These are phyloP conservation scores for Cyanoderma ruficeps DNA, from an alignment of 2,113 vertebrate species.

Conservation along the genomic window DNA sequence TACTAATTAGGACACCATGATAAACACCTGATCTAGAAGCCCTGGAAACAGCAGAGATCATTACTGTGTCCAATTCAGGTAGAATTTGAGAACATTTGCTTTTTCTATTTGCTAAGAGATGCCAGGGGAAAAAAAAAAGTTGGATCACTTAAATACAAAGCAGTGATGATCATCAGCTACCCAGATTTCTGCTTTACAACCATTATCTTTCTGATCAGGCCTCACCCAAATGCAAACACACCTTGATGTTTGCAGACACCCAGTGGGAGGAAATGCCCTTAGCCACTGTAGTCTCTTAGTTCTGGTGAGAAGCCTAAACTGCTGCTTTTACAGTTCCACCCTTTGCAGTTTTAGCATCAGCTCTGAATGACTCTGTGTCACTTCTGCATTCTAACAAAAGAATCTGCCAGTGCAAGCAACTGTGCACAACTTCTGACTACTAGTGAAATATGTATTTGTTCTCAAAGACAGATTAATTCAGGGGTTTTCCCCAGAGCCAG, in stretches of 20 bases:
- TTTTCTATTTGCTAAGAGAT: neutral
- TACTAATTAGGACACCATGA: neutral
- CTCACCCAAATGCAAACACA: neutral
- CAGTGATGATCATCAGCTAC: neutral
- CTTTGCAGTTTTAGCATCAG: neutral
- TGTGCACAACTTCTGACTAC: neutral
- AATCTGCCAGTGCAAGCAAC: constrained; percentile 25
- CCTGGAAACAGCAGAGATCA: neutral
- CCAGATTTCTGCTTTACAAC: neutral
- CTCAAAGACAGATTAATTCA: neutral
- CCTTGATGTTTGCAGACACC: neutral
- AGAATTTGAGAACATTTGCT: neutral
- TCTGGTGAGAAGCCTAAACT: neutral
- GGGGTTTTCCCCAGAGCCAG: neutral
- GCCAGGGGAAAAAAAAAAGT: no score
- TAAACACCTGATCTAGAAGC: neutral
- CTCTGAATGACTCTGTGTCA: neutral
- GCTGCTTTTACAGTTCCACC: neutral
- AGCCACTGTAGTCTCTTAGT: neutral
- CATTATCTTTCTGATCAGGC: neutral
- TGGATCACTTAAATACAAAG: neutral
- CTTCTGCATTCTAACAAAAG: constrained; percentile 55
- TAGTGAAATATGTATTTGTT: neutral
- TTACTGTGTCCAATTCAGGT: neutral
- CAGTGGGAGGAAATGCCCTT: neutral